Conservation (phyloP, 1,140 invertebrate species). For the Pararge aegeria region DNA sequence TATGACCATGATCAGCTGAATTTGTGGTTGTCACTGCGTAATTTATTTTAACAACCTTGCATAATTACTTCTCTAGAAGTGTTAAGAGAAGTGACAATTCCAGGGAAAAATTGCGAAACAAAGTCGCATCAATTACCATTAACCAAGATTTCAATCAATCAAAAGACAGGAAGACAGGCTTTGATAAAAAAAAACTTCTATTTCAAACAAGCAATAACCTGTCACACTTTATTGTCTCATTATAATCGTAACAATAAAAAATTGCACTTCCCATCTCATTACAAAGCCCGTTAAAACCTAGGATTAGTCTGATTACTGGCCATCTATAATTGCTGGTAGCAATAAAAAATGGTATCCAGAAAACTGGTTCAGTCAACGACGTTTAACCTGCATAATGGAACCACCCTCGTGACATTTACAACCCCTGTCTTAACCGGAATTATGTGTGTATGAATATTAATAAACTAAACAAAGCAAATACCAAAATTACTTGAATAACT, state of each 20-base stretch:
- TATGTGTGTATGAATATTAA: constrained; percentile 16
- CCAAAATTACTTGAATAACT: neutral
- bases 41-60: too few species aligned
- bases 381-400: constrained; percentile 15
- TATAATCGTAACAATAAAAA: neutral
- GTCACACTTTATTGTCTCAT: too few species aligned
- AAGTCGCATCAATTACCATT: too few species aligned
- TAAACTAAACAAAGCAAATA: constrained; percentile 13
- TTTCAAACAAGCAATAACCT: too few species aligned
- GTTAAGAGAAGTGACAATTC: too few species aligned
- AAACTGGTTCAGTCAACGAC: neutral
- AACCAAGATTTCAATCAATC: too few species aligned
- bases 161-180: too few species aligned
- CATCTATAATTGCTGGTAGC: constrained; percentile 1
- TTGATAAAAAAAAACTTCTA: too few species aligned
- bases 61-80: too few species aligned
- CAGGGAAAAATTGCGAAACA: too few species aligned
- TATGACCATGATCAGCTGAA: too few species aligned
- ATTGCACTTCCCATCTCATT: neutral
- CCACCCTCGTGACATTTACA: constrained; percentile 12
- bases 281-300: constrained; percentile 7
- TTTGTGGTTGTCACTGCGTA: too few species aligned
- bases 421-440: constrained; percentile 11
- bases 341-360: neutral
- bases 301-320: constrained; percentile 13